These are phyloP conservation scores for Pemphigus obesinymphae DNA, from an alignment of 1,140 invertebrate genomes.

Conservation along the genomic window DNA sequence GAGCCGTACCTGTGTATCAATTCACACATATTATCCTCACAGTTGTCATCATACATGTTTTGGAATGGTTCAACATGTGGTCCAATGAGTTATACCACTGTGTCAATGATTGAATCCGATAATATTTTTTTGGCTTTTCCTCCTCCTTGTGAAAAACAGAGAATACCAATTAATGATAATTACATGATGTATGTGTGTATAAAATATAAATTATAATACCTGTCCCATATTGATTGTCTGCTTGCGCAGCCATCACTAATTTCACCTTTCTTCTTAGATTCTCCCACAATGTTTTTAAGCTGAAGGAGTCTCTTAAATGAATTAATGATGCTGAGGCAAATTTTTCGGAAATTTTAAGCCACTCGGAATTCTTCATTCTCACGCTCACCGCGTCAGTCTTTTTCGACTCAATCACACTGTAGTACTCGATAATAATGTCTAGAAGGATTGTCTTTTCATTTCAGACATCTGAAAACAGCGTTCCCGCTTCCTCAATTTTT, in stretches of 20 bases:
- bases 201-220: too few species aligned
- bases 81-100: background rate
- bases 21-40: background rate
- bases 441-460: background rate
- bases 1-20: background rate
- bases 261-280: background rate
- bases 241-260: too few species aligned
- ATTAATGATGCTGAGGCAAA: background rate
- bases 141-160: background rate
- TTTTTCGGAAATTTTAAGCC: background rate
- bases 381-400: background rate
- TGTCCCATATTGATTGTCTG: too few species aligned
- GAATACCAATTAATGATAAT: background rate
- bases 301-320: background rate
- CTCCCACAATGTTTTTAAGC: background rate
- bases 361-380: background rate
- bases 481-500: background rate
- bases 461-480: background rate
- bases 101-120: background rate
- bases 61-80: slow-evolving; percentile 8
- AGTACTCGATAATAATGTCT: background rate
- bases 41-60: background rate
- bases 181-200: background rate
- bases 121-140: background rate
- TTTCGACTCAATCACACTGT: background rate